Evolutionary conservation across 2,888 invertebrate genomes (phyloP).

Genomic region (Disparrhopalites patrizii): DNA sequence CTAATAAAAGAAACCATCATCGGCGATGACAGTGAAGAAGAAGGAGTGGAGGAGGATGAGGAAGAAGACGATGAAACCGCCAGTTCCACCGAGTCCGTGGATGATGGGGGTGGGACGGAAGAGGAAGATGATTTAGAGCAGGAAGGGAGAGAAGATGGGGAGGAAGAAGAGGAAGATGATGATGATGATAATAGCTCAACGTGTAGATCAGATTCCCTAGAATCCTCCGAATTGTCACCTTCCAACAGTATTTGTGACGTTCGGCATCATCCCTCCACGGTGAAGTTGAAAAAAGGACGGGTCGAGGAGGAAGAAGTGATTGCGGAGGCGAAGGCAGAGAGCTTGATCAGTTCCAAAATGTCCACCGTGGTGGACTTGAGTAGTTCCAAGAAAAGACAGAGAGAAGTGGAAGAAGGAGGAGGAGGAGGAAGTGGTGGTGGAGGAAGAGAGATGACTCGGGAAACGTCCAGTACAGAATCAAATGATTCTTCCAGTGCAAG

Average conservation of each 20-base stretch:
- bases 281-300: too few relatives aligned
- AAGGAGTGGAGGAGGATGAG: not conserved
- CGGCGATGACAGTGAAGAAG: not conserved
- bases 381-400: not conserved
- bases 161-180: slow-evolving; percentile 19
- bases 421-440: slow-evolving; percentile 3
- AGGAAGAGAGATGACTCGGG: slow-evolving; percentile 33
- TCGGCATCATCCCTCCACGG: too few relatives aligned
- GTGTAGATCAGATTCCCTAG: slow-evolving; percentile 3
- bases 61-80: slow-evolving; percentile 1
- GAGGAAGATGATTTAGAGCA: slow-evolving; percentile 28
- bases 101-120: not conserved
- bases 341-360: not conserved
- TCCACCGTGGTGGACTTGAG: not conserved
- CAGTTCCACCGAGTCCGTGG: not conserved
- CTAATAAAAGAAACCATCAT: too few relatives aligned
- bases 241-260: not conserved
- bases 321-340: not conserved
- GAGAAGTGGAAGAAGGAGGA: not conserved
- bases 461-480: not conserved
- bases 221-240: not conserved
- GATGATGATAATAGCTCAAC: slow-evolving; percentile 8
- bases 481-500: not conserved
- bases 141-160: slow-evolving; percentile 23
- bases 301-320: not conserved